Evolutionary conservation across 2,797 vertebrate species (phyloP).

Genomic region (Scomberomorus guttatus): DNA sequence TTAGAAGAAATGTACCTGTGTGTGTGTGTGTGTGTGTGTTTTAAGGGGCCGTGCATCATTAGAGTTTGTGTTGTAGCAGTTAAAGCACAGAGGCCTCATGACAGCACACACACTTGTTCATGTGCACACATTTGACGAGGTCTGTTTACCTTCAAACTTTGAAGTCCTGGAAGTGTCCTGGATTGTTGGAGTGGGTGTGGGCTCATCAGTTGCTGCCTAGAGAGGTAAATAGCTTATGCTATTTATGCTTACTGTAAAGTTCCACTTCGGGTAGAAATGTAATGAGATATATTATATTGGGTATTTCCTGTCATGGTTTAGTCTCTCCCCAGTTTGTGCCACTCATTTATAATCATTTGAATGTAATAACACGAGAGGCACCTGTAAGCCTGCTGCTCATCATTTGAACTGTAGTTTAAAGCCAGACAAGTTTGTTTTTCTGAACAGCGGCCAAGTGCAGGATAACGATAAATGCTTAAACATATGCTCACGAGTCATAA

Average conservation of each 20-base stretch:
- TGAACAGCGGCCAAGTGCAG: neutral
- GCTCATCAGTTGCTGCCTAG: conserved; percentile 4
- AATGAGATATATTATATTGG: neutral
- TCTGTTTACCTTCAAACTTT: conserved; percentile 27
- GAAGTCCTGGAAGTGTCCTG: conserved; percentile 38
- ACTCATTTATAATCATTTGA: neutral
- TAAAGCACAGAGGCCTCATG: neutral
- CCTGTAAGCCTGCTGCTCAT: too few relatives aligned
- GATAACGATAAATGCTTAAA: neutral
- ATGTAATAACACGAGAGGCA: neutral
- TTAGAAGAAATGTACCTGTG: neutral
- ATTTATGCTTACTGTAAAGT: too few relatives aligned
- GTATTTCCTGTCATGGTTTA: neutral
- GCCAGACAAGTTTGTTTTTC: neutral
- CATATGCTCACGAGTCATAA: neutral
- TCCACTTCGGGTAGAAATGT: neutral
- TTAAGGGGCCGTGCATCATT: conserved; percentile 7
- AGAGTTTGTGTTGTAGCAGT: conserved; percentile 4
- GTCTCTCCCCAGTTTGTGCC: neutral
- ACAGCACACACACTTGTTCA: conserved; percentile 1
- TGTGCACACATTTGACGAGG: neutral
- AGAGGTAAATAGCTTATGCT: too few relatives aligned
- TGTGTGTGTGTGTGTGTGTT: conserved; percentile 1
- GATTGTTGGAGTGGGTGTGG: conserved; percentile 7
- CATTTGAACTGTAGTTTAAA: neutral